Evolutionary conservation across 2,888 invertebrate genomes (phyloP), one percentile per base, ranked within the genome.

Genomic region (Polylopha cassiicola): DNA sequence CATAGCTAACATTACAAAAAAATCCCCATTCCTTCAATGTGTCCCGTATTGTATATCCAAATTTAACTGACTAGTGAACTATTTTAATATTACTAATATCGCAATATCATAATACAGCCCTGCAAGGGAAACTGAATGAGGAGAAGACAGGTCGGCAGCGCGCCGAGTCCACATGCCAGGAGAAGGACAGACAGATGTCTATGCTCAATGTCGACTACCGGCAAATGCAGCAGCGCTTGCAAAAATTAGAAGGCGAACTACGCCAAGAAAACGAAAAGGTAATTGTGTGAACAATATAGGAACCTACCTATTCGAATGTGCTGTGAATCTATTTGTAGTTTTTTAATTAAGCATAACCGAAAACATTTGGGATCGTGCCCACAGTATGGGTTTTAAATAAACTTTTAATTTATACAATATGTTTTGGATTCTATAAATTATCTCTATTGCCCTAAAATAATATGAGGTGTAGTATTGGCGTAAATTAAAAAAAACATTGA

Each of bases 121-220:
- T 98, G 55, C 97, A 98, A 88, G 89, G 91, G 22, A 97, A 97
- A 85, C 78, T 97, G 44, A 95, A 94, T 58, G 95, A 96, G 70
- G 98, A 98, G 77, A 96, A 95, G 69, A 88, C 89, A 36, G 91
- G 92, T 3, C 88, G 97, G 30, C 95, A 95, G 67, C 92, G 94
- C 54, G 92, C 95, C 0, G 98, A 98, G 69, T 87, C 94, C 28
- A 89, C 91, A 44, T 92, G 92, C 8, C 95, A 98, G 76, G 97
- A 97, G 71, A 94, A 95, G 61, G 98, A 98, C 70, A 89, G 98
- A 0, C 95, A 97, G 75, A 93, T 97, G 69, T 97, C 95, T 6
- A 97, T 97, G 94, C 87, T 98, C 17, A 93, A 94, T 10, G 96
- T 98, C 2, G 98, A 98, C 78, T 94, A 97, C 71, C 88, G 95